These are phyloP conservation scores for Hestina assimilis DNA, from an alignment of 1,140 invertebrate species.

Conservation along the genomic window DNA sequence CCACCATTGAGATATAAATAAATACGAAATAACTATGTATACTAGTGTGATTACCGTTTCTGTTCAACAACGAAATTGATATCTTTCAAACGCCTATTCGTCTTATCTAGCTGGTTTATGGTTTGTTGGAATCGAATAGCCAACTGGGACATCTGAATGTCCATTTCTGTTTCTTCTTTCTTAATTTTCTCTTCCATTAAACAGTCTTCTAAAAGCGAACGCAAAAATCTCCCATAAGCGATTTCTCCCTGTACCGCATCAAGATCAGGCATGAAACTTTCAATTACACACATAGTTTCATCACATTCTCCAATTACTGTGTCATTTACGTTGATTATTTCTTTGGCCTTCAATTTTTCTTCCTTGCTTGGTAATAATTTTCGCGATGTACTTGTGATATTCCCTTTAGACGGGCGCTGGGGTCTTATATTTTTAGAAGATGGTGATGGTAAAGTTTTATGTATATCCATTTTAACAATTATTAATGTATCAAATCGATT, in stretches of 20 bases:
- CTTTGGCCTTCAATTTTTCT: conserved; percentile 15
- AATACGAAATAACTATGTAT: too few species aligned
- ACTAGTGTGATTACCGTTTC: conserved; percentile 51
- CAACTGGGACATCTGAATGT: conserved; percentile 60
- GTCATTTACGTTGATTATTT: conserved; percentile 36
- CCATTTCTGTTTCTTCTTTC: conserved; percentile 55
- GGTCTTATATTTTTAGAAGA: conserved; percentile 28
- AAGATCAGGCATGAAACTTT: conserved; percentile 39
- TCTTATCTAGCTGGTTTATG: conserved; percentile 57
- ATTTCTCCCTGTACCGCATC: conserved; percentile 44
- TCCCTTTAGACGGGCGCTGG: conserved; percentile 35
- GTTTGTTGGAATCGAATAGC: conserved; percentile 60
- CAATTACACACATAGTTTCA: conserved; percentile 37
- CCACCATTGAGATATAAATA: too few species aligned
- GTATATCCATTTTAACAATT: conserved; percentile 56
- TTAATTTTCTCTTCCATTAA: conserved; percentile 62
- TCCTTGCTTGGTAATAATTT: conserved; percentile 30
- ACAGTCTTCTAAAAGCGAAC: conserved; percentile 57
- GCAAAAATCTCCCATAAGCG: conserved; percentile 54
- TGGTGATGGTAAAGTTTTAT: conserved; percentile 38
- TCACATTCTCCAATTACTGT: conserved; percentile 38
- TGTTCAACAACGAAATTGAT: conserved; percentile 69
- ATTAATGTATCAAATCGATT: conserved; percentile 23
- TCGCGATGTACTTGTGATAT: conserved; percentile 13
- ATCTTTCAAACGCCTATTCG: conserved; percentile 57